Percentiles rank a stretch among this genome's conserved stretches.
Conservation (phyloP, 2,113 vertebrate species). For the Xiphophorus hellerii region DNA sequence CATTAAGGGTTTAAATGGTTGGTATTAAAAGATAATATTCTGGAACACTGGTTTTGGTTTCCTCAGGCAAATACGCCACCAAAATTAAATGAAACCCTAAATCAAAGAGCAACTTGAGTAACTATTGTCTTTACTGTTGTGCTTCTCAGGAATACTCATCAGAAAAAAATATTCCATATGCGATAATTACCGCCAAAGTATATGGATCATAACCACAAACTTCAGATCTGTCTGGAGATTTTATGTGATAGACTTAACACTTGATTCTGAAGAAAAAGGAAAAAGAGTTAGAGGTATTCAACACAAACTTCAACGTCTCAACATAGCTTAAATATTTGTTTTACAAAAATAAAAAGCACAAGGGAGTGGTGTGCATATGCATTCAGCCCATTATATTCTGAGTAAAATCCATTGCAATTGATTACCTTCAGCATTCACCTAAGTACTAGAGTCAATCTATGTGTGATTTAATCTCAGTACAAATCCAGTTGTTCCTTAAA, state of each 20-base stretch:
- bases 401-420: not conserved
- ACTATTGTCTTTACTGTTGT: not conserved
- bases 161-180: not conserved
- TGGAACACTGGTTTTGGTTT: not conserved
- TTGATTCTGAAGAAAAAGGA: too few relatives aligned
- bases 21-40: constrained; percentile 2
- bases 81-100: not conserved
- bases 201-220: too few relatives aligned
- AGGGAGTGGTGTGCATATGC: not conserved
- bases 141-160: not conserved
- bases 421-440: too few relatives aligned
- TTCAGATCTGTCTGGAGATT: too few relatives aligned
- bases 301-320: too few relatives aligned
- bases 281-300: too few relatives aligned
- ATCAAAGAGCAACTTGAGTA: not conserved
- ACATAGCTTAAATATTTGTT: too few relatives aligned
- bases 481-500: too few relatives aligned
- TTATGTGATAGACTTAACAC: too few relatives aligned
- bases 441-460: too few relatives aligned
- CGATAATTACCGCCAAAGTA: not conserved
- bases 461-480: too few relatives aligned
- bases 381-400: not conserved
- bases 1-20: not conserved
- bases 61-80: not conserved
- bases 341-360: too few relatives aligned